These are phyloP conservation scores for Hydractinia symbiolongicarpus DNA, from an alignment of 30 jellyfish, hydroid and myxozoan genomes.

Conservation along the genomic window DNA sequence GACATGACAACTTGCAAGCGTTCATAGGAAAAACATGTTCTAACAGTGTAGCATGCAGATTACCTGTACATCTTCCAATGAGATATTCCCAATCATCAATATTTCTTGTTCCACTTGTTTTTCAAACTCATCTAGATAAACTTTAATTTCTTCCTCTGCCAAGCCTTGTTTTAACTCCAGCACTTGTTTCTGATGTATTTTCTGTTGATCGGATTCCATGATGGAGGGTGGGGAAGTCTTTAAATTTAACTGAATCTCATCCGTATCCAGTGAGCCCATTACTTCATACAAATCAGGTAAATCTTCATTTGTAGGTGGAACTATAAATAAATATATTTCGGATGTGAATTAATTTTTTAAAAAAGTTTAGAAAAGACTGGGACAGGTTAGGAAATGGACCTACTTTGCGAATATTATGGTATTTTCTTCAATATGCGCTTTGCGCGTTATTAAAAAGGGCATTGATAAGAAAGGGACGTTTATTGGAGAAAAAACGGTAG, in stretches of 20 bases:
- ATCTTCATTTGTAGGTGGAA: constrained; percentile 35
- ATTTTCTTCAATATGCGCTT: too few relatives aligned
- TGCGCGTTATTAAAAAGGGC: too few relatives aligned
- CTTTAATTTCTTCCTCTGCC: constrained; percentile 90
- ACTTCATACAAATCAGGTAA: constrained; percentile 64
- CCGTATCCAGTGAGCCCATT: constrained; percentile 56
- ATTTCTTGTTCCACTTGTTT: constrained; percentile 73
- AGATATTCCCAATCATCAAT: constrained; percentile 72
- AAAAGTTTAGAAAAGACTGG: too few relatives aligned
- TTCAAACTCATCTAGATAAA: constrained; percentile 79
- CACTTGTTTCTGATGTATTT: constrained; percentile 39
- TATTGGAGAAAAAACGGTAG: too few relatives aligned
- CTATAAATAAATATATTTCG: constrained; percentile 22
- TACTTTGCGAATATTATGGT: too few relatives aligned
- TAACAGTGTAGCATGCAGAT: too few relatives aligned
- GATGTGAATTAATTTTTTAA: neutral
- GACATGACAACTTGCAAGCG: too few relatives aligned
- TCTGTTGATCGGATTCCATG: constrained; percentile 50
- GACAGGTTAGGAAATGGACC: too few relatives aligned
- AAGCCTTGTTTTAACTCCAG: constrained; percentile 50
- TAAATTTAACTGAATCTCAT: constrained; percentile 61
- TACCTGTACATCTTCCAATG: constrained; percentile 92
- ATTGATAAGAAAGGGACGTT: too few relatives aligned
- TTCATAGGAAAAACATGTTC: too few relatives aligned
- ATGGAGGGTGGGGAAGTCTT: constrained; percentile 58